Evolutionary conservation across 1,140 invertebrate genomes (phyloP).

Genomic region (Brachionus calyciflorus): DNA sequence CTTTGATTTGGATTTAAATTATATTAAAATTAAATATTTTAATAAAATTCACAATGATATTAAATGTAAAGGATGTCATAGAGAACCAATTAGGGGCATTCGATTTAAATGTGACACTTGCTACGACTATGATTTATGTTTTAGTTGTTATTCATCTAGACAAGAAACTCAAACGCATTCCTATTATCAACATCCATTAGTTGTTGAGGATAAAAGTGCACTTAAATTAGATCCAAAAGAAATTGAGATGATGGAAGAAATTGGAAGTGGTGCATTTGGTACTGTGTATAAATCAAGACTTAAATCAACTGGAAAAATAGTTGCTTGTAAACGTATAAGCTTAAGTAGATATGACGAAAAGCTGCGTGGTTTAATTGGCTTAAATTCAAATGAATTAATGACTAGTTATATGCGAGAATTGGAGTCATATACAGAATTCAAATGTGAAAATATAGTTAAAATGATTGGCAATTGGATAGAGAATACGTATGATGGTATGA

Average conservation of each 20-base stretch:
- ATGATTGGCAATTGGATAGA: background rate
- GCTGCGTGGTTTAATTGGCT: too few species aligned
- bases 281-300: background rate
- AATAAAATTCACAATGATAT: background rate
- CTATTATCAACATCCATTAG: background rate
- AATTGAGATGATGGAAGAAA: background rate
- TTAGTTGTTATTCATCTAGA: background rate
- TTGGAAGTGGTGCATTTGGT: background rate
- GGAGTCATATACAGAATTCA: background rate
- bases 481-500: too few species aligned
- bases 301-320: background rate
- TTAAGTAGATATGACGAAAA: background rate
- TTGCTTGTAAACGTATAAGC: background rate
- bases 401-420: background rate
- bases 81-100: background rate
- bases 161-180: background rate
- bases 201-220: background rate
- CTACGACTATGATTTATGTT: background rate
- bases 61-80: background rate
- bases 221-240: background rate
- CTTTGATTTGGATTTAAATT: background rate
- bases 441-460: background rate
- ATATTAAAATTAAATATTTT: background rate
- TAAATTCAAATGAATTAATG: background rate
- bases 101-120: slow-evolving; percentile 14